phyloP scores from a whole-genome alignment of 2,888 invertebrate genomes.

The Lacanobia wlatinum region DNA sequence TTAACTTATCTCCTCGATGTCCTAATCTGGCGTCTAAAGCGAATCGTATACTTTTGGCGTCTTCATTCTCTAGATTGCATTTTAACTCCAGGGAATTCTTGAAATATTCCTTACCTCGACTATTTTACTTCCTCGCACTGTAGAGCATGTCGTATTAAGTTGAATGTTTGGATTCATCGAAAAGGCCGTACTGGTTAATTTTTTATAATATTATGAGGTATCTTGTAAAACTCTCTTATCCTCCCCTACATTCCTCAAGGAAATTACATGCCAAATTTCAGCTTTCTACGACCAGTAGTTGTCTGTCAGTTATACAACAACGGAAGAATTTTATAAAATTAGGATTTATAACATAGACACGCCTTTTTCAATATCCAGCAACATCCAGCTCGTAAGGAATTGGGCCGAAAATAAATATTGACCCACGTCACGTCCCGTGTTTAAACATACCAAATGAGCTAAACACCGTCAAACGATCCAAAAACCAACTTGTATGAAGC shows the following conservation, averaged over 20 bases:
- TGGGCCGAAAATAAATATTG: neutral
- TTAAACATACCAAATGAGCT: conserved; percentile 8
- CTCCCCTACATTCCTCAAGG: too few species aligned
- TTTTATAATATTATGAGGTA: too few species aligned
- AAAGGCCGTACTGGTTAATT: neutral
- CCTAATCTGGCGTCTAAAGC: conserved; percentile 31
- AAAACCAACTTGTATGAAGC: conserved; percentile 18
- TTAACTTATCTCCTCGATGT: conserved; percentile 33
- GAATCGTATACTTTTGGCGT: conserved; percentile 30
- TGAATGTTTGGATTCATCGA: conserved; percentile 26
- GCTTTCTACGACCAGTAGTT: too few species aligned
- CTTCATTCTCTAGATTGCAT: conserved; percentile 52
- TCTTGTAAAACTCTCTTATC: too few species aligned
- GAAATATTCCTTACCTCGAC: conserved; percentile 37
- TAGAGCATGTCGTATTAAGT: conserved; percentile 31
- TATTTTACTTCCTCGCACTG: conserved; percentile 20
- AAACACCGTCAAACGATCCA: neutral
- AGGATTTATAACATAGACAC: neutral
- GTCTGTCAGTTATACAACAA: too few species aligned
- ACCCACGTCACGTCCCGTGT: neutral
- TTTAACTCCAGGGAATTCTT: conserved; percentile 39
- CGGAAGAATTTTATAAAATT: too few species aligned
- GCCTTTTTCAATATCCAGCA: neutral
- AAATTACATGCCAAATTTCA: too few species aligned
- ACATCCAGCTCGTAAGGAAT: neutral